Percentiles rank a stretch among this genome's conserved stretches.
phyloP scores from a whole-genome alignment of 1,140 invertebrate species.

The Ephestia elutella region DNA sequence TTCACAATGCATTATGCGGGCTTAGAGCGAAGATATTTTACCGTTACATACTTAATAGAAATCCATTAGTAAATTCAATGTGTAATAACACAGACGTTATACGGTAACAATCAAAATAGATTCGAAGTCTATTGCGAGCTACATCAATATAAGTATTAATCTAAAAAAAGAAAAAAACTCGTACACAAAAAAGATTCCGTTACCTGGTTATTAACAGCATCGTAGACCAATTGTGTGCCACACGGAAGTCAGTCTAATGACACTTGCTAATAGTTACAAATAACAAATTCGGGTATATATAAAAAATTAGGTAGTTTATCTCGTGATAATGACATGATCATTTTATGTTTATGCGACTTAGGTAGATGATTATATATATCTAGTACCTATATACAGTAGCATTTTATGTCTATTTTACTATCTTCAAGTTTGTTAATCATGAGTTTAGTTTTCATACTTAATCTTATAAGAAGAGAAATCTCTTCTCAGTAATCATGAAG shows the following conservation, averaged over 20 bases:
- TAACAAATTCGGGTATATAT: background rate
- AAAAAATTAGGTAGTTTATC: background rate
- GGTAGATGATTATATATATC: too few species aligned
- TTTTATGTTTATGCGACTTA: too few species aligned
- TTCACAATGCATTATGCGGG: too few species aligned
- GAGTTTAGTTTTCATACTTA: too few species aligned
- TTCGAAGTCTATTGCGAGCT: background rate
- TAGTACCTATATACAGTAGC: too few species aligned
- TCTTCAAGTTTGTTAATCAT: too few species aligned
- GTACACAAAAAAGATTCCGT: conserved; percentile 26
- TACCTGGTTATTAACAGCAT: conserved; percentile 27
- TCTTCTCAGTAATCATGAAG: too few species aligned
- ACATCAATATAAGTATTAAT: background rate
- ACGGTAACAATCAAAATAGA: background rate
- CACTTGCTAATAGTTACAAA: conserved; percentile 18
- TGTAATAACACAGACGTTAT: background rate
- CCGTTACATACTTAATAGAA: background rate
- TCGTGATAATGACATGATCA: too few species aligned
- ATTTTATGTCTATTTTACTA: too few species aligned
- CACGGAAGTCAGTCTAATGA: conserved; percentile 29
- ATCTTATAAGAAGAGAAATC: too few species aligned
- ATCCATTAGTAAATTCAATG: background rate
- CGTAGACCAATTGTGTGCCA: conserved; percentile 14
- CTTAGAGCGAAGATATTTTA: too few species aligned
- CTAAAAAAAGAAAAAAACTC: background rate